These are phyloP conservation scores for Adelosebastes latens DNA, from an alignment of 2,797 vertebrate species.

Conservation along the genomic window DNA sequence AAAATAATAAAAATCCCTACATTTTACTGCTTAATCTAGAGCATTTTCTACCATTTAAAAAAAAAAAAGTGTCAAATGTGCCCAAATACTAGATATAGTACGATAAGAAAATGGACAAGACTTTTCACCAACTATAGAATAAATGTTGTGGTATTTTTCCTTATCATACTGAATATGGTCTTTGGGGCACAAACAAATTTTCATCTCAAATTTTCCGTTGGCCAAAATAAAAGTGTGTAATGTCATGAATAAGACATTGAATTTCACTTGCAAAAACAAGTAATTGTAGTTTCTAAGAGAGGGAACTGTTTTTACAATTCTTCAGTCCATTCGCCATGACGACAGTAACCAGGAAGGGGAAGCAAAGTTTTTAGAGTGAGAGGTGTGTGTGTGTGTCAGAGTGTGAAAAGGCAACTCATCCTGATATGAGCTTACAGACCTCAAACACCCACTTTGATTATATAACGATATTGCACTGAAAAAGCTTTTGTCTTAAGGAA, in stretches of 20 bases:
- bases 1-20: too few species aligned
- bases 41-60: too few species aligned
- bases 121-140: too few species aligned
- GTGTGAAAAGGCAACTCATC: not conserved
- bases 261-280: not conserved
- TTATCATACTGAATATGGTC: too few species aligned
- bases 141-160: too few species aligned
- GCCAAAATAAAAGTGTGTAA: not conserved
- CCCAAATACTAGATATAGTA: too few species aligned
- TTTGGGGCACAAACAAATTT: not conserved
- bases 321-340: not conserved
- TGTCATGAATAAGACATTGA: not conserved
- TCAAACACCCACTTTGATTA: conserved; percentile 2
- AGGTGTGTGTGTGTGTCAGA: not conserved
- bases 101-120: too few species aligned
- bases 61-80: too few species aligned
- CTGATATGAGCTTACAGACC: not conserved
- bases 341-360: conserved; percentile 10
- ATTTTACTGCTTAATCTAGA: not conserved
- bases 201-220: not conserved
- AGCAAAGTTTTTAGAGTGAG: not conserved
- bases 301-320: not conserved
- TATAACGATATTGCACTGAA: not conserved
- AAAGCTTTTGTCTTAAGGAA: not conserved
- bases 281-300: not conserved